Percentiles rank a stretch among this genome's conserved stretches.
phyloP scores from a whole-genome alignment of 2,113 vertebrate species.

The Apistogramma diplotaenia region DNA sequence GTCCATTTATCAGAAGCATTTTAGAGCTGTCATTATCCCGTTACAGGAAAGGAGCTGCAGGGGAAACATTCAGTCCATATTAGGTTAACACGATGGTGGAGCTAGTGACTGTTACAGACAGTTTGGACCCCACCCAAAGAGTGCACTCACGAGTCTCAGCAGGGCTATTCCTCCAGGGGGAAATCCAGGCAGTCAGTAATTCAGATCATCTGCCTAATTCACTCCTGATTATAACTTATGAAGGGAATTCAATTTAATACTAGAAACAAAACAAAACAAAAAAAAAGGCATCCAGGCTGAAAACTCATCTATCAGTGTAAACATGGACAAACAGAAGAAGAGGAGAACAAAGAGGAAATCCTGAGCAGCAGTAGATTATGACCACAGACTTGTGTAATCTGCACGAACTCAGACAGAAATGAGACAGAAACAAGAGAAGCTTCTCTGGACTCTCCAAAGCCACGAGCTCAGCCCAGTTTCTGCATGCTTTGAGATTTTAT shows the following conservation, averaged over 20 bases:
- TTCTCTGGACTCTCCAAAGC: neutral
- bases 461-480: neutral
- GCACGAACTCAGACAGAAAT: neutral
- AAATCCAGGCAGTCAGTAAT: neutral
- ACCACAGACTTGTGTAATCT: conserved; percentile 15
- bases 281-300: neutral
- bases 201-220: neutral
- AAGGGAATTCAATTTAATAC: neutral
- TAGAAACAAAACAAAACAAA: neutral
- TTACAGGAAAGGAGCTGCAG: conserved; percentile 19
- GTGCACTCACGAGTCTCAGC: conserved; percentile 16
- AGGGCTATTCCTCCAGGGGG: conserved; percentile 11
- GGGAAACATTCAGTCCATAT: conserved; percentile 53
- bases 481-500: no score
- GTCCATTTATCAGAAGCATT: neutral
- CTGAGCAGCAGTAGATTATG: conserved; percentile 35
- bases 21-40: conserved; percentile 12
- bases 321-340: neutral
- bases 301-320: neutral
- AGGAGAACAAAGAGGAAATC: conserved; percentile 45
- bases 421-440: no score
- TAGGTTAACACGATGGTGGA: conserved; percentile 43
- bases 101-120: conserved; percentile 46
- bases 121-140: conserved; percentile 48
- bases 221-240: neutral